phyloP scores from a whole-genome alignment of 2,888 invertebrate species.

The Alviniconcha strummeri region DNA sequence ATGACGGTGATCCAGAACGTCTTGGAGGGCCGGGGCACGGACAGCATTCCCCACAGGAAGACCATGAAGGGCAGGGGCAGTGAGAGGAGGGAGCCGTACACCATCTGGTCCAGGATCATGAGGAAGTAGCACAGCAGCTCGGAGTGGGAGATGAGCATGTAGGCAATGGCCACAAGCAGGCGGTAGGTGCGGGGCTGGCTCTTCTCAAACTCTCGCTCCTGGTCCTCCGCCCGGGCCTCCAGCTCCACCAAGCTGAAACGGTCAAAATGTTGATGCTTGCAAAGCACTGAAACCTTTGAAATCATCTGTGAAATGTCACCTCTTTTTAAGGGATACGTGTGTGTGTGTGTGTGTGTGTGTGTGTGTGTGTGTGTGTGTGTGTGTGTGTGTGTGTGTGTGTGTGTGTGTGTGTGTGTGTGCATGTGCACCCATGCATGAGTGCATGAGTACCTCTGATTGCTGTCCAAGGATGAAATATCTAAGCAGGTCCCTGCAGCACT shows the following conservation, averaged over 20 bases:
- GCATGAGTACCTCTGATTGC: no score
- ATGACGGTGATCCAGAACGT: conserved; percentile 99
- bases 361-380: no score
- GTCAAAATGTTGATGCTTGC: no score
- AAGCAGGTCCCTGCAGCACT: no score
- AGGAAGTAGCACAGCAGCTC: conserved; percentile 96
- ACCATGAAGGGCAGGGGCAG: conserved; percentile 88
- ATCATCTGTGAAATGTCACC: no score
- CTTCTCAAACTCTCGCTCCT: conserved; percentile 60
- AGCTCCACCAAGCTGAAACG: conserved; percentile 38
- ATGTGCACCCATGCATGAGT: no score
- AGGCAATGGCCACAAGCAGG: conserved; percentile 81
- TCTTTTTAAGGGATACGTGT: no score
- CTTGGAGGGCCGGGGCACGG: conserved; percentile 96
- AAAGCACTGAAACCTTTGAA: no score
- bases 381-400: no score
- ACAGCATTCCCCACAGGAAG: conserved; percentile 97
- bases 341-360: no score
- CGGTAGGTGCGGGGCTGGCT: conserved; percentile 64
- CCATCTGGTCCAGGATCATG: conserved; percentile 95
- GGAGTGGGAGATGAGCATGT: conserved; percentile 89
- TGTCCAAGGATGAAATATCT: no score
- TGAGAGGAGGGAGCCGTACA: conserved; percentile 93
- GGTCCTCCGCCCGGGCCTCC: conserved; percentile 40
- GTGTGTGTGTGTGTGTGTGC: no score